phyloP scores from a whole-genome alignment of 2,113 vertebrate genomes.

The Cyrtonyx montezumae region DNA sequence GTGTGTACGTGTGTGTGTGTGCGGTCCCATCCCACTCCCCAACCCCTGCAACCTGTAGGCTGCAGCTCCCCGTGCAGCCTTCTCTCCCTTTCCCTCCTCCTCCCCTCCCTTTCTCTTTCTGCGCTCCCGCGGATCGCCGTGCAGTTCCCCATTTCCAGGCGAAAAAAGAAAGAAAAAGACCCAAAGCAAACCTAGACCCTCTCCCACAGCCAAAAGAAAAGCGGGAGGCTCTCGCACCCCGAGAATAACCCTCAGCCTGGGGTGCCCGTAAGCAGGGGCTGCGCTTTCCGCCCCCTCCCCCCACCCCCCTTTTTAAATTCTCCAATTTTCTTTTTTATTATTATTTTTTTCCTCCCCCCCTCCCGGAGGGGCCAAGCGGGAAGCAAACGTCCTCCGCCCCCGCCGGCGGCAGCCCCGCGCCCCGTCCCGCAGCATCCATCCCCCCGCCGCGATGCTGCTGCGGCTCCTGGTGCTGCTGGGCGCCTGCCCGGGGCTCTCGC shows the following conservation, averaged over 20 bases:
- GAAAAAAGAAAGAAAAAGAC: neutral
- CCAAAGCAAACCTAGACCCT: neutral
- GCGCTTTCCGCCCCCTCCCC: neutral
- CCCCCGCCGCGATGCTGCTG: conserved; percentile 82
- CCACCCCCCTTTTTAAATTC: neutral
- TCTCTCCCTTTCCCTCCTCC: neutral
- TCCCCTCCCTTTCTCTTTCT: conserved; percentile 30
- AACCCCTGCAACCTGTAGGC: conserved; percentile 31
- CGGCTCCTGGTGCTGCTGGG: conserved; percentile 84
- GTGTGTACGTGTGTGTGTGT: neutral
- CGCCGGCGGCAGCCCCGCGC: neutral
- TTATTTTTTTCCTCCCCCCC: neutral
- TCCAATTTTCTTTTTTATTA: neutral
- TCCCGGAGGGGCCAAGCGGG: neutral
- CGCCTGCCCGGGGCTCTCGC: conserved; percentile 84
- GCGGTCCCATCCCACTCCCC: conserved; percentile 17
- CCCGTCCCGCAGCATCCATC: conserved; percentile 21
- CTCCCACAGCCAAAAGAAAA: neutral
- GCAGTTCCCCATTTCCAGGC: neutral
- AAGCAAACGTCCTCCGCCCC: neutral
- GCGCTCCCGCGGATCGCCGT: conserved; percentile 56
- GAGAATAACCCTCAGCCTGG: neutral
- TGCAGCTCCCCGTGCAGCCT: neutral
- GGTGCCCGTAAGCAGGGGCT: neutral
- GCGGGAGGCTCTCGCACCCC: neutral